Evolutionary conservation across 2,888 invertebrate genomes (phyloP).

Genomic region (Carabus problematicus): DNA sequence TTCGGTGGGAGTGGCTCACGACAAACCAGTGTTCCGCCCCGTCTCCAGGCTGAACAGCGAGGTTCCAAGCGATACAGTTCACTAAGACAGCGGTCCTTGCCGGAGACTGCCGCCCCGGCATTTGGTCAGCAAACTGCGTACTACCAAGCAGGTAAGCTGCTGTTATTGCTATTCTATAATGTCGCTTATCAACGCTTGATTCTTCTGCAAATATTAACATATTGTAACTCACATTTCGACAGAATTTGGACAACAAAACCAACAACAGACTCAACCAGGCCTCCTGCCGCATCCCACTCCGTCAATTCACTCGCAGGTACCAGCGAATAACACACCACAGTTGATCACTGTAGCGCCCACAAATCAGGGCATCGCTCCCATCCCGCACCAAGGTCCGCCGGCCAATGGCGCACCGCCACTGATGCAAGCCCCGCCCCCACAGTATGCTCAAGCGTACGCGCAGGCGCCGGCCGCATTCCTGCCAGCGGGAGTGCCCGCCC

Average conservation of each 20-base stretch:
- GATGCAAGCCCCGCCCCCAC: conserved; percentile 50
- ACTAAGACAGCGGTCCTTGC: conserved; percentile 65
- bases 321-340: conserved; percentile 44
- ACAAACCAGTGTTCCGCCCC: conserved; percentile 57
- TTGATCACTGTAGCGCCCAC: conserved; percentile 42
- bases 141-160: conserved; percentile 52
- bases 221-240: conserved; percentile 37
- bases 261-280: conserved; percentile 43
- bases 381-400: conserved; percentile 45
- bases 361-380: conserved; percentile 35
- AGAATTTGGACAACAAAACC: conserved; percentile 53
- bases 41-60: conserved; percentile 56
- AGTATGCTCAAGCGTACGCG: conserved; percentile 47
- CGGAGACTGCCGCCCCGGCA: conserved; percentile 60
- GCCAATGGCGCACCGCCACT: conserved; percentile 52
- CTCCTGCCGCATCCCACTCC: conserved; percentile 44
- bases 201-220: conserved; percentile 12
- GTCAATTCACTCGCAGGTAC: conserved; percentile 43
- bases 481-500: conserved; percentile 50
- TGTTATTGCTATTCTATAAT: neutral
- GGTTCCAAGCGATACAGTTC: conserved; percentile 67
- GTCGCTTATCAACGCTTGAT: conserved; percentile 15
- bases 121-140: conserved; percentile 48
- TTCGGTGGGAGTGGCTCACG: conserved; percentile 45
- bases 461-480: conserved; percentile 51